Percentiles rank a stretch among this genome's conserved stretches.
Conservation (phyloP, 2,113 vertebrate species). For the Chlorodrepanis virens region DNA sequence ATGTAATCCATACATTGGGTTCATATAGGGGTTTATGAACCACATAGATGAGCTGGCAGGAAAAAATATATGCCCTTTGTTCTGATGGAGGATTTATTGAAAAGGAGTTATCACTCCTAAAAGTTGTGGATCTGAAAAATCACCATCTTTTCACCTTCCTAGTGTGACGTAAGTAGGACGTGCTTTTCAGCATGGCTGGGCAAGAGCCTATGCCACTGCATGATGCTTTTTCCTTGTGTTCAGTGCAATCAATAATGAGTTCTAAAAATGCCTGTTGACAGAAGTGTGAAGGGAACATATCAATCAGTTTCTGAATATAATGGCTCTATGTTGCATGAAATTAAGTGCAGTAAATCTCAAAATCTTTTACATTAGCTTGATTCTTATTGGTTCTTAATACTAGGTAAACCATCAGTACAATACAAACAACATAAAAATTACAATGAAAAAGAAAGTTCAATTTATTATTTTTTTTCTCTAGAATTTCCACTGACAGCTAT, state of each 20-base stretch:
- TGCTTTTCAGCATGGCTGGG: neutral
- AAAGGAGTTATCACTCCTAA: neutral
- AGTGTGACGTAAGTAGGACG: fast-evolving
- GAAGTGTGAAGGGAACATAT: neutral
- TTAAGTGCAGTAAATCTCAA: neutral
- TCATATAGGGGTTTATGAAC: neutral
- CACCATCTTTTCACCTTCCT: neutral
- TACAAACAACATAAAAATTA: neutral
- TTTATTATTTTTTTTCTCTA: neutral
- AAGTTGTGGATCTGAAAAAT: neutral
- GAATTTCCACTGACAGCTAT: neutral
- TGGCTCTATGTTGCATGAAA: neutral
- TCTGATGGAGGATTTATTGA: neutral
- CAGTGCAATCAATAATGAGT: neutral
- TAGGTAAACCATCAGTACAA: neutral
- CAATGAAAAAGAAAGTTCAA: neutral
- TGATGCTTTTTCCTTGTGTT: neutral
- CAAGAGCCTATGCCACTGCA: neutral
- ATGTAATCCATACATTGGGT: neutral
- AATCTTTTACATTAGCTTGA: neutral
- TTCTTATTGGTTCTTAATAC: neutral
- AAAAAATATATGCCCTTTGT: fast-evolving
- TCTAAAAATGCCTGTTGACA: neutral
- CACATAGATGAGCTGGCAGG: neutral
- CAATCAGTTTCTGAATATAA: neutral